phyloP scores from a whole-genome alignment of 2,113 vertebrate species.

The Macrotis lagotis region DNA sequence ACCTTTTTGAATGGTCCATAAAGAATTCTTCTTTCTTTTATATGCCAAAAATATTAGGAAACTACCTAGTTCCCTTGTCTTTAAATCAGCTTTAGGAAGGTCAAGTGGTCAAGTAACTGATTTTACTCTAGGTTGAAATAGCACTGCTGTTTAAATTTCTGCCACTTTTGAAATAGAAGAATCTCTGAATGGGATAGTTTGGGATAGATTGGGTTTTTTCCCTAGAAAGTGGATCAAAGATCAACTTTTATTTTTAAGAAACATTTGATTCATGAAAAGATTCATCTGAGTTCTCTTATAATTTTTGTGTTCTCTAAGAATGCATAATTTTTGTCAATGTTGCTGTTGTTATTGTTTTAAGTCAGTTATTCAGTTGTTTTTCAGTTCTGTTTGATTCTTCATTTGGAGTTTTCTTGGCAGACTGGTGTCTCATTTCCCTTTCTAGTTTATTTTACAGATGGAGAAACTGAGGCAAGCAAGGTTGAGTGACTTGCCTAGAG shows the following conservation, averaged over 20 bases:
- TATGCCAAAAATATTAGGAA: constrained; percentile 25
- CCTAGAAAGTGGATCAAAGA: not conserved
- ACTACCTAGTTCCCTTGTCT: constrained; percentile 46
- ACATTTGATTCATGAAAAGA: not conserved
- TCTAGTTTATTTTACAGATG: not conserved
- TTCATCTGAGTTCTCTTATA: constrained; percentile 14
- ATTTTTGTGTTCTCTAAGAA: constrained; percentile 70
- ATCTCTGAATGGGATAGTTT: not conserved
- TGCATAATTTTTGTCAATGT: constrained; percentile 74
- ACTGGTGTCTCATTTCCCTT: not conserved
- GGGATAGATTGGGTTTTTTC: not conserved
- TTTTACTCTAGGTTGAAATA: not conserved
- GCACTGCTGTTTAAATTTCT: constrained; percentile 22
- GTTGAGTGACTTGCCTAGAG: not conserved
- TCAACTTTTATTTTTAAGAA: not conserved
- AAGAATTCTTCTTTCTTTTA: constrained; percentile 19
- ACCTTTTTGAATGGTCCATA: not conserved
- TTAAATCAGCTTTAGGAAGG: constrained; percentile 44
- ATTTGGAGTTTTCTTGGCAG: not conserved
- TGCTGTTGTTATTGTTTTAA: constrained; percentile 62
- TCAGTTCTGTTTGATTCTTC: not conserved
- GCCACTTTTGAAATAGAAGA: constrained; percentile 49
- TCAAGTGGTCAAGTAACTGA: constrained; percentile 21
- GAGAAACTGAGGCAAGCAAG: not conserved
- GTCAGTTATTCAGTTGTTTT: not conserved